phyloP scores from a whole-genome alignment of 2,797 vertebrate species.

The Crotalus adamanteus region DNA sequence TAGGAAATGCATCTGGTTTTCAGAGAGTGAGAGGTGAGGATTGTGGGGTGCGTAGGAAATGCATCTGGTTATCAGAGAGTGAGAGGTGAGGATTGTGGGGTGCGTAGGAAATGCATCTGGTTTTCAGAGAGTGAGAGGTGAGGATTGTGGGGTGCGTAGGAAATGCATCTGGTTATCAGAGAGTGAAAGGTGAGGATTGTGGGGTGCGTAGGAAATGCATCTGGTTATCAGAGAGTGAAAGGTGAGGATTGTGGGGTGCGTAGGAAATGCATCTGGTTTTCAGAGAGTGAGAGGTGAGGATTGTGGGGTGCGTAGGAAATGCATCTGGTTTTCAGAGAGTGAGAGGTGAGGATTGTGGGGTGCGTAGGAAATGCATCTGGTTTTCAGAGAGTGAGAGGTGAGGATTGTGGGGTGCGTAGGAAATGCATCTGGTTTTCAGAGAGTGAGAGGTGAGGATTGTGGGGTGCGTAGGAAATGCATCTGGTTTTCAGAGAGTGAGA shows the following conservation, averaged over 20 bases:
- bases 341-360: slow-evolving; percentile 7
- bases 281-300: slow-evolving; percentile 31
- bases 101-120: slow-evolving; percentile 26
- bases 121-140: slow-evolving; percentile 36
- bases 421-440: slow-evolving; percentile 46
- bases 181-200: slow-evolving; percentile 17
- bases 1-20: slow-evolving; percentile 43
- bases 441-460: slow-evolving; percentile 17
- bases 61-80: slow-evolving; percentile 46
- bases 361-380: slow-evolving; percentile 26
- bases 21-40: slow-evolving; percentile 31
- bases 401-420: neutral
- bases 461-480: slow-evolving; percentile 3
- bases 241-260: neutral
- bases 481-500: slow-evolving; percentile 37
- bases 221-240: slow-evolving; percentile 37
- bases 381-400: slow-evolving; percentile 36
- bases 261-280: slow-evolving; percentile 43
- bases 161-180: slow-evolving; percentile 46
- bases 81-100: slow-evolving; percentile 7
- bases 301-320: neutral
- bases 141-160: neutral
- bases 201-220: slow-evolving; percentile 3
- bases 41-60: neutral
- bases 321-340: slow-evolving; percentile 46